Evolutionary conservation across 1,140 invertebrate genomes (phyloP).

Genomic region (Drosophila melanica): DNA sequence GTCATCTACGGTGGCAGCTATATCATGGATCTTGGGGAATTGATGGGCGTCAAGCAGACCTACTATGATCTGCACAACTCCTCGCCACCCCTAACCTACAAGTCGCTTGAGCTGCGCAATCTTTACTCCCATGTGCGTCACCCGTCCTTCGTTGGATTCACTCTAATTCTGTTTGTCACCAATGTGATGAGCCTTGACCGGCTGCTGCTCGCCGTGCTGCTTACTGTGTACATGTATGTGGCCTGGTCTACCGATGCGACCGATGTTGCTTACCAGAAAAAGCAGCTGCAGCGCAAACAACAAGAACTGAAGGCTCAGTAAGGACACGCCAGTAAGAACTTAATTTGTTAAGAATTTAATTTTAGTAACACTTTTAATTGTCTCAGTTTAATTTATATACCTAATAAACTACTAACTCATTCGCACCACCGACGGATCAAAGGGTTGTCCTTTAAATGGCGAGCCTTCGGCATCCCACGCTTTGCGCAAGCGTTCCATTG

Average conservation of each 20-base stretch:
- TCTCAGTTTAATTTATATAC: background rate
- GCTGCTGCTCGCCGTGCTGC: slow-evolving; percentile 83
- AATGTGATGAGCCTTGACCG: slow-evolving; percentile 84
- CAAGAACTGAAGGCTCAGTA: slow-evolving; percentile 55
- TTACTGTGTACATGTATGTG: slow-evolving; percentile 85
- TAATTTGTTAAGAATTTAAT: slow-evolving; percentile 13
- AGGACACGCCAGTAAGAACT: background rate
- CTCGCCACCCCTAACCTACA: slow-evolving; percentile 60
- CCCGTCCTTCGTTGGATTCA: slow-evolving; percentile 80
- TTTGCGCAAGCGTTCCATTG: slow-evolving; percentile 87
- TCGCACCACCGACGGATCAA: slow-evolving; percentile 88
- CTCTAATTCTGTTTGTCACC: slow-evolving; percentile 69
- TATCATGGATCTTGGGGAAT: slow-evolving; percentile 87
- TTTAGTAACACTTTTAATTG: slow-evolving; percentile 14
- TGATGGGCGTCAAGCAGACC: slow-evolving; percentile 86
- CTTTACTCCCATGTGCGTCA: slow-evolving; percentile 77
- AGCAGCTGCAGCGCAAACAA: slow-evolving; percentile 67
- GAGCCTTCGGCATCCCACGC: slow-evolving; percentile 94
- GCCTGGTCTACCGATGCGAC: slow-evolving; percentile 85
- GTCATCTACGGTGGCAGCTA: slow-evolving; percentile 87
- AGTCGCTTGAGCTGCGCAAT: slow-evolving; percentile 67
- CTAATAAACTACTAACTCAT: slow-evolving; percentile 79
- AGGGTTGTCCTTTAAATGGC: slow-evolving; percentile 92
- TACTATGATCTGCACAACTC: slow-evolving; percentile 73
- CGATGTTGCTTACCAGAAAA: slow-evolving; percentile 85